phyloP scores from a whole-genome alignment of 2,888 invertebrate species.

The Lasioglossum zephyrum region DNA sequence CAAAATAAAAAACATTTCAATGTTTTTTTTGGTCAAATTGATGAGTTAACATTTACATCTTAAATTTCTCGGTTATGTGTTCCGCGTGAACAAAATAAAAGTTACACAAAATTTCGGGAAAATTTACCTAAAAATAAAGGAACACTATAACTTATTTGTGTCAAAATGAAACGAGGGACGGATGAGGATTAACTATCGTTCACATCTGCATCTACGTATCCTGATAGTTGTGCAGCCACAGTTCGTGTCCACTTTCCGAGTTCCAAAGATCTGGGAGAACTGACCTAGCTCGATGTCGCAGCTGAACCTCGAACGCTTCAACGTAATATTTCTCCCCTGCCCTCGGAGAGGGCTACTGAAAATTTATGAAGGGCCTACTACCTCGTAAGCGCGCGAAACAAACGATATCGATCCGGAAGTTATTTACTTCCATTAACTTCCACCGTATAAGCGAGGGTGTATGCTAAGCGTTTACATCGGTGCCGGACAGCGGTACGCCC shows the following conservation, averaged over 20 bases:
- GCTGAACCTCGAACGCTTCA: background rate
- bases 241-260: background rate
- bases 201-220: background rate
- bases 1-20: too few species aligned
- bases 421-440: slow-evolving; percentile 47
- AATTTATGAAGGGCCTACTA: slow-evolving; percentile 54
- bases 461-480: slow-evolving; percentile 41
- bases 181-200: background rate
- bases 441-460: slow-evolving; percentile 19
- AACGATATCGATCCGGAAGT: slow-evolving; percentile 56
- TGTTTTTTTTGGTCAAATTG: too few species aligned
- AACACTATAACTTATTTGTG: too few species aligned
- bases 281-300: slow-evolving; percentile 8
- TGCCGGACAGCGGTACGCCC: slow-evolving; percentile 12
- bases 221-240: background rate
- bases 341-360: slow-evolving; percentile 9
- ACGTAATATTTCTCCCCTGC: background rate
- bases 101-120: too few species aligned
- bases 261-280: background rate
- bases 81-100: too few species aligned
- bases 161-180: too few species aligned
- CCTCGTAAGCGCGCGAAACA: slow-evolving; percentile 36
- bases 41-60: too few species aligned
- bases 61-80: too few species aligned
- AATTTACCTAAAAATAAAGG: too few species aligned